A percentile compares a stretch with the other conserved stretches of the same genome.
These are phyloP conservation scores for Ailurus styani DNA, from an alignment of 2,113 vertebrate species.

Conservation along the genomic window DNA sequence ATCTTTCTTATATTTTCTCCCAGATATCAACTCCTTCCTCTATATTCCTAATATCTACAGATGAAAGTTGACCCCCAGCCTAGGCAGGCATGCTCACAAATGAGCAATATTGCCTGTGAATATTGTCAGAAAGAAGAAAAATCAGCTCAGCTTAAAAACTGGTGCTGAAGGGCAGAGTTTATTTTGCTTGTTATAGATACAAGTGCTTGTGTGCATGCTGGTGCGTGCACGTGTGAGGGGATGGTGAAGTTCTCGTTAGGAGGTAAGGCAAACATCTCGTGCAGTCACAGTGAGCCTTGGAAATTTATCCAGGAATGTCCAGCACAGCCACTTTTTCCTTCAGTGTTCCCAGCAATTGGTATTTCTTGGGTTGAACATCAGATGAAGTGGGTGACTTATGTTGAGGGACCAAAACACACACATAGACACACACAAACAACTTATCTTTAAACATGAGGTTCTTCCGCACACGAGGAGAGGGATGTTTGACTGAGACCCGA, in stretches of 20 bases:
- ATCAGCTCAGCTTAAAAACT: neutral
- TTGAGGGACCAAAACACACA: neutral
- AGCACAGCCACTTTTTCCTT: neutral
- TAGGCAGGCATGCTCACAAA: neutral
- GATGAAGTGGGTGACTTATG: neutral
- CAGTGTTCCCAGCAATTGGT: neutral
- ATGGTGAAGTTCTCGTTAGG: neutral
- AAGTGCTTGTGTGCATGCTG: neutral
- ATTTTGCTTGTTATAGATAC: neutral
- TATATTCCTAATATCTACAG: neutral
- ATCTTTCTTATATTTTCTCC: neutral
- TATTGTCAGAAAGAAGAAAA: neutral
- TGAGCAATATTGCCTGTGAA: neutral
- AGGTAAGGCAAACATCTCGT: neutral
- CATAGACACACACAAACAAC: neutral
- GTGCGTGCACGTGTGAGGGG: neutral
- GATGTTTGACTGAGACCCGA: neutral
- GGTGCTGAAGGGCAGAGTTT: neutral
- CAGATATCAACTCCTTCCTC: neutral
- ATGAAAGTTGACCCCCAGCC: neutral
- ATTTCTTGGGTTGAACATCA: neutral
- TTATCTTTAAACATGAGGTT: neutral
- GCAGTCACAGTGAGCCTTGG: neutral
- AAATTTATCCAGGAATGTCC: neutral
- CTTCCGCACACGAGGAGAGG: rapidly evolving